These are phyloP conservation scores for Sycophaga agraensis DNA, from an alignment of 1,140 invertebrate genomes.

Conservation along the genomic window DNA sequence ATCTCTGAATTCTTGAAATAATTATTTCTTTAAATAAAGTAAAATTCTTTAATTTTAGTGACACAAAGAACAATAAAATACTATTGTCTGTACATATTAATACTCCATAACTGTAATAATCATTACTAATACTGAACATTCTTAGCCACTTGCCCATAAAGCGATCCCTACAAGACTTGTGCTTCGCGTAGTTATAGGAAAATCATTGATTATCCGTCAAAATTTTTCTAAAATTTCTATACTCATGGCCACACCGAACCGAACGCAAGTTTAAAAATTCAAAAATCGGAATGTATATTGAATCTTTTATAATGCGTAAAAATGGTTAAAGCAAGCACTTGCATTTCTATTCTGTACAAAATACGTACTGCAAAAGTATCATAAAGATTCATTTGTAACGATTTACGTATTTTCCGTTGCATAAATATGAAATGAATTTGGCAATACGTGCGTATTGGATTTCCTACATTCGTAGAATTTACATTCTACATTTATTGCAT, in stretches of 20 bases:
- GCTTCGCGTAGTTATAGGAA: background rate
- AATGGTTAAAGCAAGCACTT: conserved; percentile 17
- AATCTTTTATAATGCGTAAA: background rate
- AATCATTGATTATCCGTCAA: background rate
- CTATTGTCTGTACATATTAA: no score
- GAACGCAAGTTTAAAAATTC: conserved; percentile 3
- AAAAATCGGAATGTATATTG: background rate
- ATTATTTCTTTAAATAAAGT: no score
- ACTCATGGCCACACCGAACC: background rate
- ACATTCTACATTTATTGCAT: no score
- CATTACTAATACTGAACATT: conserved; percentile 9
- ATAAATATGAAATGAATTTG: no score
- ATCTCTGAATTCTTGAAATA: no score
- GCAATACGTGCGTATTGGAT: no score
- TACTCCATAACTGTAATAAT: background rate
- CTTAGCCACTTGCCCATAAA: background rate
- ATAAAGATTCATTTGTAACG: no score
- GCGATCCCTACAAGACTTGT: background rate
- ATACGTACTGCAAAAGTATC: no score
- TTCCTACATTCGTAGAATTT: no score
- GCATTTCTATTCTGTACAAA: background rate
- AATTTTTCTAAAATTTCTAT: conserved; percentile 13
- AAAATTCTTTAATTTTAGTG: no score
- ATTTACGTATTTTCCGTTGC: no score
- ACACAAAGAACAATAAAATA: no score